Percentiles rank a stretch among this genome's conserved stretches.
Conservation (phyloP, 2,113 vertebrate species). For the Lampris incognitus region DNA sequence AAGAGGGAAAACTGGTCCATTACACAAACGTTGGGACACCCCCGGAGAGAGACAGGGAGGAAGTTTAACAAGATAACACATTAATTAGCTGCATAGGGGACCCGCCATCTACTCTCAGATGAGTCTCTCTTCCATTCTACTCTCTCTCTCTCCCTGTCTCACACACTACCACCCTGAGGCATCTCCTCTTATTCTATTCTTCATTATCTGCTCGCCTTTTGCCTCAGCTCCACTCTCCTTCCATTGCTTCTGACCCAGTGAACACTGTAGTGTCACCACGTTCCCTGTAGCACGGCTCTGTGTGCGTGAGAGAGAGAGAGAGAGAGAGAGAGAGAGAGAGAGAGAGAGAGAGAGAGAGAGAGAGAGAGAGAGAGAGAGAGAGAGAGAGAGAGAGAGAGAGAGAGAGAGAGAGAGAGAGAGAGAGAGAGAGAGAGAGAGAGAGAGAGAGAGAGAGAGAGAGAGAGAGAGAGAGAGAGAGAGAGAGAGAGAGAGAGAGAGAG, state of each 20-base stretch:
- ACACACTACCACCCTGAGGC: conserved; percentile 44
- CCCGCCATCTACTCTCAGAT: conserved; percentile 11
- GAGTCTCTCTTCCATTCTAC: conserved; percentile 5
- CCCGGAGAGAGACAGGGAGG: conserved; percentile 1
- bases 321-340: background rate
- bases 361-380: background rate
- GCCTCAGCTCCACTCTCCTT: conserved; percentile 71
- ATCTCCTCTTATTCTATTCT: conserved; percentile 36
- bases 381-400: background rate
- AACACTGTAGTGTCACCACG: conserved; percentile 48
- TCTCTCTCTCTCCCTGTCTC: background rate
- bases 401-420: background rate
- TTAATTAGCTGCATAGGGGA: conserved; percentile 40
- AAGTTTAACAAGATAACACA: conserved; percentile 52
- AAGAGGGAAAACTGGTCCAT: conserved; percentile 6
- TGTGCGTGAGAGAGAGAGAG: conserved; percentile 10
- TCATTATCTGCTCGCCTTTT: conserved; percentile 48
- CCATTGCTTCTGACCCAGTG: conserved; percentile 76
- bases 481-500: conserved; percentile 1
- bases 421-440: conserved; percentile 1
- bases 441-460: conserved; percentile 1
- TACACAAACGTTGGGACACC: conserved; percentile 42
- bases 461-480: conserved; percentile 1
- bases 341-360: background rate
- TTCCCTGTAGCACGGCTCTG: conserved; percentile 20